Base-by-base conservation (phyloP, 2,797 vertebrate species). In the Fistularia commersonii region DNA sequence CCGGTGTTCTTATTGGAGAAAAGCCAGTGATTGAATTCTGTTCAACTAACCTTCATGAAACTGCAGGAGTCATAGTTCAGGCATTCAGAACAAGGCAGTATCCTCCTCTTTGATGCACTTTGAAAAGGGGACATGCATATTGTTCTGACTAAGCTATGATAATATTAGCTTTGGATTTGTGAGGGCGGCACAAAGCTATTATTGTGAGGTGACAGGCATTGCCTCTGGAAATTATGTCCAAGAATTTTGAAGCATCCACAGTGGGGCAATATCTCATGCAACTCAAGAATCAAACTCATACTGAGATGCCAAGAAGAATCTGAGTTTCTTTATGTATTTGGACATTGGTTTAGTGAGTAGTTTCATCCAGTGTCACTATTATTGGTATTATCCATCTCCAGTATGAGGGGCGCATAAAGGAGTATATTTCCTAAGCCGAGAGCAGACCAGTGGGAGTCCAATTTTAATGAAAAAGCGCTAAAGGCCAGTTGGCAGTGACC, bases 1-100 rank as follows among this genome's bases (percentile, higher is more conserved):
- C 74, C 73, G 87, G 86, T 83, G 83, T 79, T 82, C 82, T 58
- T 43, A 61, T 61, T 47, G 50, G 44, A 83, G 66, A 67, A 3
- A 32, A 75, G 57, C 50, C 10, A 15, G 44, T 77, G 72, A 84
- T 79, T 84, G 72, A 73, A 82, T 81, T 81, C 61, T 57, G 34
- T 61, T 71, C 62, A 52, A 41, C 60, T 65, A 51, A 63, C 64
- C 72, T 69, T 60, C 61, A 65, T 38, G 54, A 59, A 51, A 54
- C 76, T 3, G 50, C 38, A 51, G 56, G 60, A 72, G 63, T 56
- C 50, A 48, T 8, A 48, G 45, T 45, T 57, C 74, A 70, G 47
- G 48, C 40, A 69, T 61, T 72, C 46, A 70, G 48, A 82, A 72
- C 59, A 77, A 66, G 48, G 38, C 34, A 48, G 44, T 43, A 51